phyloP scores from a whole-genome alignment of 2,113 vertebrate species.

The Rutilus rutilus region DNA sequence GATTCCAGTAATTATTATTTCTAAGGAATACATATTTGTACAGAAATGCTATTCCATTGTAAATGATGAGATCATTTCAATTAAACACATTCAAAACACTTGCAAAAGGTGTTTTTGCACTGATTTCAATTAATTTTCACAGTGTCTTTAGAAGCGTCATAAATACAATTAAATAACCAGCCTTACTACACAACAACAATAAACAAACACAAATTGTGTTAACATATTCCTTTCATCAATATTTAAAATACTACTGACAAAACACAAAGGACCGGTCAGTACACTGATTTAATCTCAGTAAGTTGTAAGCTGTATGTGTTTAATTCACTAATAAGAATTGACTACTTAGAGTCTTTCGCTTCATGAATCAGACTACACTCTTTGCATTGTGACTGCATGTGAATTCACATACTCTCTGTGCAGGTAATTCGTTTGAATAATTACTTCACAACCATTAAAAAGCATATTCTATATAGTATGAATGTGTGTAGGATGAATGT shows the following conservation, averaged over 20 bases:
- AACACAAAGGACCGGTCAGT: not conserved
- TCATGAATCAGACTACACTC: not conserved
- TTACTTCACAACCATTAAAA: not conserved
- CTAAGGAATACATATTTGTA: not conserved
- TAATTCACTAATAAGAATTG: not conserved
- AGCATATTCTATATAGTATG: no score
- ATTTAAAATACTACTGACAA: not conserved
- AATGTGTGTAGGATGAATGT: no score
- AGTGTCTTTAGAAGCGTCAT: not conserved
- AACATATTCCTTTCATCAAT: not conserved
- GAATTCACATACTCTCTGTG: not conserved
- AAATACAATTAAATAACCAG: not conserved
- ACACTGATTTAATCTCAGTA: not conserved
- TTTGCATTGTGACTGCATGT: not conserved
- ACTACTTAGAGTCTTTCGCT: not conserved
- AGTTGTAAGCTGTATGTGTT: not conserved
- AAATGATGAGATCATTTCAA: not conserved
- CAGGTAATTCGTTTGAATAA: not conserved
- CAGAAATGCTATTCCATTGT: not conserved
- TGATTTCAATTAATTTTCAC: not conserved
- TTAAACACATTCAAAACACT: not conserved
- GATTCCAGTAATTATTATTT: not conserved
- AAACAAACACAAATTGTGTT: not conserved
- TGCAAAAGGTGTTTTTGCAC: not conserved
- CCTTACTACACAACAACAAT: not conserved